These are phyloP conservation scores for Lamellibrachia columna DNA, from an alignment of 2,888 invertebrate genomes.

Conservation along the genomic window DNA sequence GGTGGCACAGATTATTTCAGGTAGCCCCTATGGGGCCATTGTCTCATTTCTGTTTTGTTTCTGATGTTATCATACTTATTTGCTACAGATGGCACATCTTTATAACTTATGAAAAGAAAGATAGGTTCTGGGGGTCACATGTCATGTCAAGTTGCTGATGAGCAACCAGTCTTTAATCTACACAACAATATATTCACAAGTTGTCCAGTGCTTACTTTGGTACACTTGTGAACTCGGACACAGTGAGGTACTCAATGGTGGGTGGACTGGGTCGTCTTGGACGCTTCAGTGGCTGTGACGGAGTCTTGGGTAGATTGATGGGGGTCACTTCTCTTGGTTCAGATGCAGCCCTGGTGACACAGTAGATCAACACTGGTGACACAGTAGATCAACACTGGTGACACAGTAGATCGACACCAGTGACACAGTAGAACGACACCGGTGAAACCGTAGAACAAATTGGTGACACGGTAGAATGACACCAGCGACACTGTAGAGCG, in stretches of 20 bases:
- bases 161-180: too few species aligned
- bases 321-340: neutral
- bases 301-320: neutral
- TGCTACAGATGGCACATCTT: too few species aligned
- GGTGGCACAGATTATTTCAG: too few species aligned
- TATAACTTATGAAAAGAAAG: too few species aligned
- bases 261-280: constrained; percentile 46
- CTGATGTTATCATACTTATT: too few species aligned
- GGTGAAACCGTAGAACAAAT: neutral
- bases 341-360: constrained; percentile 18
- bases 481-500: neutral
- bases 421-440: neutral
- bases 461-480: neutral
- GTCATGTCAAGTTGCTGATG: too few species aligned
- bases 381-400: neutral
- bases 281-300: neutral
- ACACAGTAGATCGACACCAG: neutral
- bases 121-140: too few species aligned
- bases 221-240: constrained; percentile 57
- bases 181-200: neutral
- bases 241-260: constrained; percentile 52
- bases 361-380: neutral
- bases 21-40: too few species aligned
- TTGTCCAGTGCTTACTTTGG: constrained; percentile 54
- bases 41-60: too few species aligned